Evolutionary conservation across 37 sponge, comb jelly and placozoan species (phyloP).

Genomic region (Diacarnus erythraeanus): DNA sequence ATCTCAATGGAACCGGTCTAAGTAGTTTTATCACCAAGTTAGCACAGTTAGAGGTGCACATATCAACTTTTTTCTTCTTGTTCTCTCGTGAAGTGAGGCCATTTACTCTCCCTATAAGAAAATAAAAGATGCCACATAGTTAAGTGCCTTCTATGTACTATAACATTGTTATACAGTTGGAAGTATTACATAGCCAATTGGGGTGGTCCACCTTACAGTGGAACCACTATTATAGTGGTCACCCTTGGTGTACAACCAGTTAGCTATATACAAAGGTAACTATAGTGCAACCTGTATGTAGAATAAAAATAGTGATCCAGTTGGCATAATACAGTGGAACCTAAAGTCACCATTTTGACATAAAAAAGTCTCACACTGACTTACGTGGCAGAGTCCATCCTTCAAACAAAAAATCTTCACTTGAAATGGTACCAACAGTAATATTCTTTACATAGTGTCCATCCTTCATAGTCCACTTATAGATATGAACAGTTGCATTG

Average conservation of each 20-base stretch:
- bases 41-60: conserved; percentile 33
- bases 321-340: too few species aligned
- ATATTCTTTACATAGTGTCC: not conserved
- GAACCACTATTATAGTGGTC: not conserved
- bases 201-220: too few species aligned
- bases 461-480: conserved; percentile 14
- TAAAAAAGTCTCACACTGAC: not conserved
- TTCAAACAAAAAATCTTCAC: not conserved
- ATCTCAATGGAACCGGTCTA: not conserved
- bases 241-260: too few species aligned
- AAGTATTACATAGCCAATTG: too few species aligned
- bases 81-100: conserved; percentile 14
- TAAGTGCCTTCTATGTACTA: too few species aligned
- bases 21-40: conserved; percentile 41
- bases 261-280: not conserved
- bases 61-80: conserved; percentile 35
- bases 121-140: too few species aligned
- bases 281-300: too few species aligned
- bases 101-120: conserved; percentile 36
- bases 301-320: too few species aligned
- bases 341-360: too few species aligned
- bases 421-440: not conserved
- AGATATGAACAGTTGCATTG: conserved; percentile 5
- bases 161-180: too few species aligned
- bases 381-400: conserved; percentile 24